Evolutionary conservation across 2,113 vertebrate genomes (phyloP), one percentile per base, ranked within the genome.

Genomic region (Brachyistius frenatus): DNA sequence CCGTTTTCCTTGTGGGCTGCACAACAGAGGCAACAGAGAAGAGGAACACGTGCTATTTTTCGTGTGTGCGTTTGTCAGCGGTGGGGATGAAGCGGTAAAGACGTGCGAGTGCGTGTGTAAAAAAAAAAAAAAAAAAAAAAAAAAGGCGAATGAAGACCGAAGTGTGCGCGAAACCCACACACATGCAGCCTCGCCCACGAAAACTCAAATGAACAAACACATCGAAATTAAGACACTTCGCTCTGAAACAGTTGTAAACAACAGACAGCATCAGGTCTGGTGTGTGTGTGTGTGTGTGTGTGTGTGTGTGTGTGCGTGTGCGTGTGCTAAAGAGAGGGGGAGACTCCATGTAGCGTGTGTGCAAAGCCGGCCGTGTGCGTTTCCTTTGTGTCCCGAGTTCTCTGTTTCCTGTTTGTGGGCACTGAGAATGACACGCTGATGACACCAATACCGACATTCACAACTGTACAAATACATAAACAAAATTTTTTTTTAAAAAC

Each of bases 371-470:
- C 64, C 55, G 70, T 72, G 67, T 55, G 80, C 7, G 73, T 85
- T 90, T 72, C 74, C 71, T 81, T 62, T 6, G 71, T 70, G 75
- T 53, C 33, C 30, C 31, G 23, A 52, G 54, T 83, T 86, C 67
- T 82, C 46, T 33, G 35, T 71, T 91, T 90, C 81, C 87, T 85
- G 87, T 87, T 84, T 55, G 72, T 35, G 61, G 72, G 76, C 61
- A 55, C 66, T 69, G 67, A 86, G 61, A 73, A 73, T 75, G 69
- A 62, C 66, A 52, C 23, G 39, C 30, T 46, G 50, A 60, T 16
- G 63, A 79, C 61, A 81, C 44, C 44, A 63, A 41, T 4, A 50
- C 64, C 57, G 7, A 73, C 14, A 41, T 10, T 49, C 11, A 47
- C 11, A 55, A 37, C 4, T 2, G 5, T 7, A 41, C 3, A 47